Percentiles rank a stretch among this genome's conserved stretches.
Conservation (phyloP, 2,113 vertebrate genomes). For the Nibea albiflora region DNA sequence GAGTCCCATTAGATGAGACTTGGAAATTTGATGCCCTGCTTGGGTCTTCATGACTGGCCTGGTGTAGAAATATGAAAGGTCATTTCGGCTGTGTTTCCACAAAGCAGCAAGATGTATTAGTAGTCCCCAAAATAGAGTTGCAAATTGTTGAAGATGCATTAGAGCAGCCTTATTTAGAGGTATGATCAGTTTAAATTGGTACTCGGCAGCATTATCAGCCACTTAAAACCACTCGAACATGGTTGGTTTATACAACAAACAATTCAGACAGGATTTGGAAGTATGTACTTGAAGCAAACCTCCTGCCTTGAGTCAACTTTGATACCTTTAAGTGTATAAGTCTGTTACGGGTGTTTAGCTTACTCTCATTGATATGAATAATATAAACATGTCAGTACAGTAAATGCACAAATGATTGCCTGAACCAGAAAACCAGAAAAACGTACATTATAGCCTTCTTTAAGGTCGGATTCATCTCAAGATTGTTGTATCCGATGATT, state of each 20-base stretch:
- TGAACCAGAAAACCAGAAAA: background rate
- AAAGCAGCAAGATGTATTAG: background rate
- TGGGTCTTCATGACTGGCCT: conserved; percentile 7
- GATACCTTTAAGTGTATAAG: background rate
- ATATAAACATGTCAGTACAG: background rate
- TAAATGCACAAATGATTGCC: background rate
- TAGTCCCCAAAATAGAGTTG: background rate
- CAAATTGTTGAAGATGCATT: background rate
- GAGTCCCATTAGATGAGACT: conserved; percentile 13
- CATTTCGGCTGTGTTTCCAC: background rate
- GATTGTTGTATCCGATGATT: background rate
- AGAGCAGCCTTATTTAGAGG: background rate
- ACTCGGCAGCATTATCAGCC: background rate
- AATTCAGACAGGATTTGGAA: background rate
- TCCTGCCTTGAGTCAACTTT: background rate
- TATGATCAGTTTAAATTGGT: background rate
- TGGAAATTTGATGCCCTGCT: conserved; percentile 27
- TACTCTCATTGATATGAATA: background rate
- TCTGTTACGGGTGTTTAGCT: background rate
- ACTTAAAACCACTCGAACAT: background rate
- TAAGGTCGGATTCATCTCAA: background rate
- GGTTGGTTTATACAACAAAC: background rate
- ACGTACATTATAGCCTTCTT: background rate
- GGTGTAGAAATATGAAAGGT: background rate
- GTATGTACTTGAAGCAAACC: background rate